These are phyloP conservation scores for Amblyopsis hoosieri DNA, from an alignment of 2,797 vertebrate species.

Conservation along the genomic window DNA sequence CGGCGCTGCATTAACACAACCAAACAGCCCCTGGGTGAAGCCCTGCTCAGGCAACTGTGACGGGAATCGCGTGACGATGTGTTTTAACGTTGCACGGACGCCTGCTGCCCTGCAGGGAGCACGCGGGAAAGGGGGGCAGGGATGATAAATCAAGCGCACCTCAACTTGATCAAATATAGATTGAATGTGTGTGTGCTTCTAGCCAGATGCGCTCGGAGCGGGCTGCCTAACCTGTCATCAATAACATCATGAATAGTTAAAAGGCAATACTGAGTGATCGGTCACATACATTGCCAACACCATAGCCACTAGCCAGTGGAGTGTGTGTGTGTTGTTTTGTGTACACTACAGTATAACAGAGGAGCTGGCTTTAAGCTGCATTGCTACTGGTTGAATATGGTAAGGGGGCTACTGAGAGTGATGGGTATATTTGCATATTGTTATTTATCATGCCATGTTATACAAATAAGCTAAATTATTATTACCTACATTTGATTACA, in stretches of 20 bases:
- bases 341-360: too few species aligned
- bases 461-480: too few species aligned
- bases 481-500: too few species aligned
- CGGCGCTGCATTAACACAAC: background rate
- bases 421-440: background rate
- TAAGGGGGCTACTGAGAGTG: background rate
- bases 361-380: too few species aligned
- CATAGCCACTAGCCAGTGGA: constrained; percentile 49
- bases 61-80: background rate
- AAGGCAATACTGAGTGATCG: constrained; percentile 2
- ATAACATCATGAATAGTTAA: constrained; percentile 41
- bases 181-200: constrained; percentile 19
- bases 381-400: too few species aligned
- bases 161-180: background rate
- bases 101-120: too few species aligned
- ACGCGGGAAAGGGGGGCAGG: background rate
- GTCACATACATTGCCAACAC: constrained; percentile 76
- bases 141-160: background rate
- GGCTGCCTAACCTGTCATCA: constrained; percentile 17
- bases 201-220: constrained; percentile 15
- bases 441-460: background rate
- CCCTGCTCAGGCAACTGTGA: constrained; percentile 1
- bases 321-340: background rate
- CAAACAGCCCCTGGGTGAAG: background rate
- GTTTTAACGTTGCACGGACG: background rate